These are phyloP conservation scores for Barbus barbus DNA, from an alignment of 2,113 vertebrate genomes.

Conservation along the genomic window DNA sequence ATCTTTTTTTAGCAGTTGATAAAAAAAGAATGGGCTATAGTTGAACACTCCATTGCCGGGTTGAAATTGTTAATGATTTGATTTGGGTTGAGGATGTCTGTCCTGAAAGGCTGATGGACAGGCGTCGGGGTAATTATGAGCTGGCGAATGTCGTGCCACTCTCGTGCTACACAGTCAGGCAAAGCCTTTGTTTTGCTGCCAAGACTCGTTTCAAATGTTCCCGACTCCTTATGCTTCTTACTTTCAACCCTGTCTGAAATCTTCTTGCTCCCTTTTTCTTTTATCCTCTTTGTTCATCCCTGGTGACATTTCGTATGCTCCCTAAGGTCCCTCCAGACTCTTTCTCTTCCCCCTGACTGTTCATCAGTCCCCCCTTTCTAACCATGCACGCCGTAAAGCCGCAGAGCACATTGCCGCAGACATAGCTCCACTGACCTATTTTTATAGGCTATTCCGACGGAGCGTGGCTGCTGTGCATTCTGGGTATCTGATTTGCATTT, in stretches of 20 bases:
- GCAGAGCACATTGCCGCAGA: conserved; percentile 10
- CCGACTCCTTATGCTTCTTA: conserved; percentile 17
- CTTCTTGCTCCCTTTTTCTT: background rate
- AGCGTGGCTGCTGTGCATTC: conserved; percentile 52
- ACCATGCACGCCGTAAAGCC: background rate
- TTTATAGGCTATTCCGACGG: conserved; percentile 54
- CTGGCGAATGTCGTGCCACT: background rate
- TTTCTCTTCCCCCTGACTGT: background rate
- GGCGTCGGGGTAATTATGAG: conserved; percentile 3
- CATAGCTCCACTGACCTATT: conserved; percentile 64
- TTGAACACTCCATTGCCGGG: conserved; percentile 43
- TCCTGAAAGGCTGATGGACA: conserved; percentile 25
- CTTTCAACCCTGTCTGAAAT: conserved; percentile 3
- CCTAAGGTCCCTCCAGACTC: conserved; percentile 25
- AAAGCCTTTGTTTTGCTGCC: conserved; percentile 43
- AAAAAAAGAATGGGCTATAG: conserved; percentile 66
- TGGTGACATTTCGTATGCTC: conserved; percentile 10
- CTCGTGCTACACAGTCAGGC: conserved; percentile 29
- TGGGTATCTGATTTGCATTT: conserved; percentile 64
- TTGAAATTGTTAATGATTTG: conserved; percentile 45
- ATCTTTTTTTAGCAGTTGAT: conserved; percentile 72
- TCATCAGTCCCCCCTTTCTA: background rate
- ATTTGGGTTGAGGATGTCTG: conserved; percentile 38
- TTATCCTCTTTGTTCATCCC: conserved; percentile 19
- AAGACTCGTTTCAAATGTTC: conserved; percentile 39